Base-by-base conservation (phyloP, 1,140 invertebrate genomes). In the Zaprionus lachaisei region DNA sequence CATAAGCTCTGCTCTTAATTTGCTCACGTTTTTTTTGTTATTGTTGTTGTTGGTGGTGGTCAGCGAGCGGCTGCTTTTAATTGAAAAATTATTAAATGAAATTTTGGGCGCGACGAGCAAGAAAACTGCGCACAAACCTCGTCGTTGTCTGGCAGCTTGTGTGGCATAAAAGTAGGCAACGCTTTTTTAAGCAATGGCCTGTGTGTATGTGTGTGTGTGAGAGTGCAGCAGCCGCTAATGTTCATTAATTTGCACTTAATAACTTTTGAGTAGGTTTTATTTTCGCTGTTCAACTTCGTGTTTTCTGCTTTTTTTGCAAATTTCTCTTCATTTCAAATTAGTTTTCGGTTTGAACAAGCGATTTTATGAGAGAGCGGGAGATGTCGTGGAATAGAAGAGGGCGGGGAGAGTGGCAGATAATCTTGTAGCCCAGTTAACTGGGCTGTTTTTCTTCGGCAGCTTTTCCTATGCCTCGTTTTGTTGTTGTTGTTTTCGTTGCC, bases 51-150 rank as follows among this genome's bases (percentile, higher is more conserved):
- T 38, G 26, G 41, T 57, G 34, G n/a, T 77, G 79, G 72, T 66
- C 83, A 76, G 68, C 60, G 56, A 65, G 55, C 78, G 60, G 83
- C 83, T 87, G 84, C 84, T 84, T 89, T 89, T 89, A 89, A 89
- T 89, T 89, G 84, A 89, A 89, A 89, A 89, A 89, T 89, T 89
- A 89, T 89, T 83, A 89, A 89, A 89, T 81, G 84, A 81, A 87
- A 66, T 89, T 47, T 89, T 87, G 56, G 77, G 79, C 15, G 72
- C 68, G 44, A 57, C 66, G 56, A 41, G 44, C 41, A 57, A 57
- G 26, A 57, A 38, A 67, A 57, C 63, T 24, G 7, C 15, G 17
- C 49, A 14, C 34, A 63, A 76, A 54, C 61, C 17, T 44, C 70
- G 9, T 34, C 31, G 31, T 34, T 34, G 31, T 34, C 31, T 34